These are phyloP conservation scores for Galeopterus variegatus DNA, from an alignment of 2,113 vertebrate species.

Conservation along the genomic window DNA sequence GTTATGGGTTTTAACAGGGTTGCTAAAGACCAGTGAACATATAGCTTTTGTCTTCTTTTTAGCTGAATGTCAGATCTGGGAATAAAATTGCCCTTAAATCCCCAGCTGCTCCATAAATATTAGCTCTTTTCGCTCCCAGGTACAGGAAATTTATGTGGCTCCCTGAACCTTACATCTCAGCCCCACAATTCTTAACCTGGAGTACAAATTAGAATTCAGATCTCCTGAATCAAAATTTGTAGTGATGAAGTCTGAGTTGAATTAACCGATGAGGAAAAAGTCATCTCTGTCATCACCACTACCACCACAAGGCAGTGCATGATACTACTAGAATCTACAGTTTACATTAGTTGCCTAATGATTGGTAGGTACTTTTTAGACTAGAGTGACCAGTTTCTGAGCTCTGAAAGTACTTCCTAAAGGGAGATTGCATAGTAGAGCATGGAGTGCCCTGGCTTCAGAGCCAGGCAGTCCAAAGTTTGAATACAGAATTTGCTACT, in stretches of 20 bases:
- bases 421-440: neutral
- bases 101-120: neutral
- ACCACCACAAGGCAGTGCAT: neutral
- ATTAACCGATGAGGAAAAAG: slow-evolving; percentile 17
- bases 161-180: neutral
- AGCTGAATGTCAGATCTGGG: neutral
- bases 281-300: slow-evolving; percentile 1
- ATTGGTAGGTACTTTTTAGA: neutral
- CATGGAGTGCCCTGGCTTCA: neutral
- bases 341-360: neutral
- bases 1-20: neutral
- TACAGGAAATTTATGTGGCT: neutral
- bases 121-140: neutral
- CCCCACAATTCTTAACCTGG: neutral
- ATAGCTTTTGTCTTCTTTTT: slow-evolving; percentile 38
- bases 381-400: neutral
- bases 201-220: slow-evolving; percentile 36
- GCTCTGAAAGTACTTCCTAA: neutral
- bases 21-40: slow-evolving; percentile 9
- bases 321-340: neutral
- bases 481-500: neutral
- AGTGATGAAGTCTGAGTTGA: neutral
- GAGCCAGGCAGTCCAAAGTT: neutral
- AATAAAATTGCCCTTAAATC: slow-evolving; percentile 33
- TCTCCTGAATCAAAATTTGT: slow-evolving; percentile 29